A percentile compares a stretch with the other conserved stretches of the same genome.
phyloP scores from a whole-genome alignment of 2,797 vertebrate genomes.

The Malurus splendens region DNA sequence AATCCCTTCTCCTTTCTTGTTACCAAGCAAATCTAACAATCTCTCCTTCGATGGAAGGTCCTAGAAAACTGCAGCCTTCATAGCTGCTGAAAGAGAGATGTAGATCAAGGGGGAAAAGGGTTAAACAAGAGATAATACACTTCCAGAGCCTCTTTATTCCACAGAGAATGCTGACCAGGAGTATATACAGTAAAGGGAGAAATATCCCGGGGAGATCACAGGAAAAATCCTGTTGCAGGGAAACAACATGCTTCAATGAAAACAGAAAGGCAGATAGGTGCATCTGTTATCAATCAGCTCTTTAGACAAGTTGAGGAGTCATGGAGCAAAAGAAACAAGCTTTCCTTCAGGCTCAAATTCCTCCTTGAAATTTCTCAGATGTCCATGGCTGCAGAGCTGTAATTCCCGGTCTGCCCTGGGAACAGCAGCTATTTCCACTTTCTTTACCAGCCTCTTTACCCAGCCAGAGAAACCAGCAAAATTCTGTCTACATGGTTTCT shows the following conservation, averaged over 20 bases:
- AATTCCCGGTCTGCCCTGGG: neutral
- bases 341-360: constrained; percentile 17
- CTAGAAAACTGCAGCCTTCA: neutral
- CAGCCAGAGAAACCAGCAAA: neutral
- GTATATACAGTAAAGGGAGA: neutral
- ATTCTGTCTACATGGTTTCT: neutral
- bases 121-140: neutral
- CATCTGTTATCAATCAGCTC: constrained; percentile 55
- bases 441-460: neutral
- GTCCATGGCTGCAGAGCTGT: neutral
- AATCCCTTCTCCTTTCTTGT: neutral
- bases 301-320: neutral
- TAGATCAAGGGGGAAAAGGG: neutral
- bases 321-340: neutral
- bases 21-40: neutral
- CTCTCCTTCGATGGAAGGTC: neutral
- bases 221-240: neutral
- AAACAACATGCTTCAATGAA: neutral
- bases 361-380: constrained; percentile 15
- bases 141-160: neutral
- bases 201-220: constrained; percentile 25
- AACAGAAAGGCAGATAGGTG: constrained; percentile 23
- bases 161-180: neutral
- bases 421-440: neutral
- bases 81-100: neutral